A percentile compares a stretch with the other conserved stretches of the same genome.
Conservation (phyloP, 2,888 invertebrate genomes). For the Erebia palarica region DNA sequence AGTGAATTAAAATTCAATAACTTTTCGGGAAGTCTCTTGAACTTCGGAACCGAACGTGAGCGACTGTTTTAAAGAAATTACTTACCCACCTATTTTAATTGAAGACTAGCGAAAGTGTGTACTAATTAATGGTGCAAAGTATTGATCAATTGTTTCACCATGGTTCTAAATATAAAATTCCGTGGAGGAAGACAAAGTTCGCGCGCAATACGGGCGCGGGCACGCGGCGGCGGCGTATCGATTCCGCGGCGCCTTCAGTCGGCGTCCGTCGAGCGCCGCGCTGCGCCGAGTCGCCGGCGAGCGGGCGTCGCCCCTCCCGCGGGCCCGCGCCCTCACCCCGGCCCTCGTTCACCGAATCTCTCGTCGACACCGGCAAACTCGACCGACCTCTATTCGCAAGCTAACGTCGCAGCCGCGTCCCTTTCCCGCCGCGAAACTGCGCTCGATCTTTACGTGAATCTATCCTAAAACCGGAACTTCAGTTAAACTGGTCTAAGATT, state of each 20-base stretch:
- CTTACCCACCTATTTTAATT: slow-evolving; percentile 20
- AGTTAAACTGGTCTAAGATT: slow-evolving; percentile 19
- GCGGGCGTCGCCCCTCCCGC: slow-evolving; percentile 57
- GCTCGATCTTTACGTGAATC: slow-evolving; percentile 57
- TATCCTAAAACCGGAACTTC: slow-evolving; percentile 28
- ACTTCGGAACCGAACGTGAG: neutral
- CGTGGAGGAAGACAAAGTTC: slow-evolving; percentile 80
- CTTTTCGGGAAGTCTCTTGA: neutral
- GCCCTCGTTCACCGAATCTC: slow-evolving; percentile 57
- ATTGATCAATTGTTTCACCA: slow-evolving; percentile 81
- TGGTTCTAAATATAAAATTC: slow-evolving; percentile 82
- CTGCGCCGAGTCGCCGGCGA: slow-evolving; percentile 79
- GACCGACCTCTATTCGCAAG: slow-evolving; percentile 79
- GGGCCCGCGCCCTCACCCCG: slow-evolving; percentile 45
- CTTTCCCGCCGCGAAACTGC: slow-evolving; percentile 75
- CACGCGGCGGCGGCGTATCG: slow-evolving; percentile 75
- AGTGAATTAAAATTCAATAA: neutral
- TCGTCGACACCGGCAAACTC: slow-evolving; percentile 77
- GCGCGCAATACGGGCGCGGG: slow-evolving; percentile 78
- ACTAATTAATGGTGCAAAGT: slow-evolving; percentile 79
- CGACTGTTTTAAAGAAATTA: neutral
- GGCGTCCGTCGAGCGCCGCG: slow-evolving; percentile 81
- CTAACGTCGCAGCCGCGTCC: slow-evolving; percentile 77
- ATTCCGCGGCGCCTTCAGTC: slow-evolving; percentile 79
- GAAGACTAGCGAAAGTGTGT: slow-evolving; percentile 62